Evolutionary conservation across 1,140 invertebrate genomes (phyloP), one percentile per base, ranked within the genome.

Genomic region (Trachymyrmex septentrionalis): DNA sequence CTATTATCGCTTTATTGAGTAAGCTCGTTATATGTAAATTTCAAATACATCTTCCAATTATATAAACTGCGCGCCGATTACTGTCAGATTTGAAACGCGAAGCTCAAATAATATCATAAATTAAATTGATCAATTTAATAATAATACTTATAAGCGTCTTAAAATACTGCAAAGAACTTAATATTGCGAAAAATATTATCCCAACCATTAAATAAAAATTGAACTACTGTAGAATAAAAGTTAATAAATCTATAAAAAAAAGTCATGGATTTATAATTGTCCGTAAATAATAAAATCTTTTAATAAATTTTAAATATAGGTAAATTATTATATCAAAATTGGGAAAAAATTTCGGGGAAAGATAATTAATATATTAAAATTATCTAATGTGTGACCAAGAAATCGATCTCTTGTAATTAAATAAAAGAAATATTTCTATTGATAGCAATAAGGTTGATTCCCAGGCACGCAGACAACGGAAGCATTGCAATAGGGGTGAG

Each of bases 201-300:
- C 6, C 34, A 9, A 6, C 0, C 7, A 38, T 38, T 38, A 7
- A 38, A 38, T 69, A 48, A 48, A 69, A 34, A 19, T 6, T 67
- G n/a, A 21, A 21, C 27, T 38, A 66, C 30, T 12, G 34, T 38
- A 38, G 6, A 38, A 38, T 48, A 80, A 21, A 38, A 38, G 16
- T 53, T 27, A 34, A 27, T 71, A n/a, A 21, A 81, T 12, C 5
- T 66, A 27, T 44, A 44, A 12, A 80, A 12, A 80, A 55, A 67
- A 21, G 7, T 81, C 2, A 19, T 12, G 16, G 21, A n/a, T 57
- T 27, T 6, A 44, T 71, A 55, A 78, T 81, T 71, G 55, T 67
- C 30, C n/a, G 50, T 55, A 81, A 80, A 67, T 53, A 34, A 78
- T 50, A 21, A 3, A 48, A 66, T 21, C 14, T 80, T 67, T 67